phyloP scores from a whole-genome alignment of 2,113 vertebrate genomes.

The Brachirus orientalis region DNA sequence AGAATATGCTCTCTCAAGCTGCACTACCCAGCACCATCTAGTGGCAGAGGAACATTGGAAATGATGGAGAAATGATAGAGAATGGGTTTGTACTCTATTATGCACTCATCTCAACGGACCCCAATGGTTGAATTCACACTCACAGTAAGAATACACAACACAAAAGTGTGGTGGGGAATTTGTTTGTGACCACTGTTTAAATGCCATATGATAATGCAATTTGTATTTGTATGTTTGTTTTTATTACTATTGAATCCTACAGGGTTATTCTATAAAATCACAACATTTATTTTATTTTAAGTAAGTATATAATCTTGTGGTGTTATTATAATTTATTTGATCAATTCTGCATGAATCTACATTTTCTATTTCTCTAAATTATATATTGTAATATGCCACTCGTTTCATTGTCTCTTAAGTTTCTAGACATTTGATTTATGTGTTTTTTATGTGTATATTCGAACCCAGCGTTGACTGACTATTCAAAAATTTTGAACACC shows the following conservation, averaged over 20 bases:
- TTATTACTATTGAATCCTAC: neutral
- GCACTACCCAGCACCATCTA: conserved; percentile 75
- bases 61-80: conserved; percentile 1
- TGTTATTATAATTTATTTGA: neutral
- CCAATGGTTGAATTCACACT: conserved; percentile 4
- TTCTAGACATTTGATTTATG: neutral
- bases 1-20: conserved; percentile 7
- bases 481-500: too few species aligned
- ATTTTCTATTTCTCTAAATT: neutral
- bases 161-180: neutral
- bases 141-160: conserved; percentile 1
- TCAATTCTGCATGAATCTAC: neutral
- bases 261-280: too few species aligned
- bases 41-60: conserved; percentile 34
- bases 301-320: too few species aligned
- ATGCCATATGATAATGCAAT: neutral
- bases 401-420: neutral
- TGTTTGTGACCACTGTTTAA: conserved; percentile 1
- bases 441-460: too few species aligned
- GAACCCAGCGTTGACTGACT: too few species aligned
- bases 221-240: neutral
- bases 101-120: neutral
- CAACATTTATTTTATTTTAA: too few species aligned
- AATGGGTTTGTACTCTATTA: neutral
- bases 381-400: neutral